Evolutionary conservation across 1,140 invertebrate genomes (phyloP).

Genomic region (Philopotamus ludificatus): DNA sequence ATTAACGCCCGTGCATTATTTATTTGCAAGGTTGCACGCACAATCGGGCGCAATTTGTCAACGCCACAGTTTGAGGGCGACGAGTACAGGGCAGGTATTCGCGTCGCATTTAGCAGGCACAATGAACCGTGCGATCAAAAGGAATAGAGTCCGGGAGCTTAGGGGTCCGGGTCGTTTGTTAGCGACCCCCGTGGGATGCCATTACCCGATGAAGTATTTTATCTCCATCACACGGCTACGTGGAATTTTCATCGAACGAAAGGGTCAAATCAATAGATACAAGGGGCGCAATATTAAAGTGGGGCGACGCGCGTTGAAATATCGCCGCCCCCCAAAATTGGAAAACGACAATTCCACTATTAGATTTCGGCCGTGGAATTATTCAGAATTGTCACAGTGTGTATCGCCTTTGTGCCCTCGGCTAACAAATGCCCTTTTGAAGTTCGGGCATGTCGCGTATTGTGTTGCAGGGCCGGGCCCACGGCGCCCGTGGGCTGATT

Average conservation of each 20-base stretch:
- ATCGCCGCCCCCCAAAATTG: neutral
- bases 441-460: too few relatives aligned
- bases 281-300: slow-evolving; percentile 1
- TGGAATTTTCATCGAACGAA: slow-evolving; percentile 27
- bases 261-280: slow-evolving; percentile 27
- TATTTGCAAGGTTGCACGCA: neutral
- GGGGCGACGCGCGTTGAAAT: neutral
- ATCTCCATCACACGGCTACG: slow-evolving; percentile 23
- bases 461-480: too few relatives aligned
- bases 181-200: slow-evolving; percentile 14
- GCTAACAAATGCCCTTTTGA: too few relatives aligned
- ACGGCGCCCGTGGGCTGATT: too few relatives aligned
- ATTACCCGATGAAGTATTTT: slow-evolving; percentile 28
- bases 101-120: slow-evolving; percentile 25
- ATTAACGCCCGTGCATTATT: too few relatives aligned
- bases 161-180: slow-evolving; percentile 17
- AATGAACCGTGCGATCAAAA: slow-evolving; percentile 28
- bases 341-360: slow-evolving; percentile 1
- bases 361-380: too few relatives aligned
- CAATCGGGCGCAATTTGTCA: slow-evolving; percentile 23
- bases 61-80: slow-evolving; percentile 13
- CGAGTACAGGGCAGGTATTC: slow-evolving; percentile 8
- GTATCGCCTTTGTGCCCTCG: too few relatives aligned
- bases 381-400: too few relatives aligned
- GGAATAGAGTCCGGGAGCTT: slow-evolving; percentile 13